These are phyloP conservation scores for Botia kubotai DNA, from an alignment of 2,797 vertebrate genomes.

Conservation along the genomic window DNA sequence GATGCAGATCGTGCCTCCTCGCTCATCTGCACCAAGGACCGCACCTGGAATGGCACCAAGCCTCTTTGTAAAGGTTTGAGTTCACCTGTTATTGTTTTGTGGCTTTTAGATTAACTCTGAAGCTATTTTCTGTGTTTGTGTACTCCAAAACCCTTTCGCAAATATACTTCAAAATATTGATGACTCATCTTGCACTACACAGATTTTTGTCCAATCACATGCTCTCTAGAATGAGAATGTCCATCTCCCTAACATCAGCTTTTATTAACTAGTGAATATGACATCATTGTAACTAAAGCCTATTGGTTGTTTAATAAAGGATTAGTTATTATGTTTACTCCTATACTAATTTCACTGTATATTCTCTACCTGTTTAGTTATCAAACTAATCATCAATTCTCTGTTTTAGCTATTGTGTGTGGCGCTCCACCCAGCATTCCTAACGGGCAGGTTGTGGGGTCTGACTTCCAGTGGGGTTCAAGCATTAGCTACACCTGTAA, in stretches of 20 bases:
- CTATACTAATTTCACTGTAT: too few relatives aligned
- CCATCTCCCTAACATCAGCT: too few relatives aligned
- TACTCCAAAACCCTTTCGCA: background rate
- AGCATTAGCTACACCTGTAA: conserved; percentile 93
- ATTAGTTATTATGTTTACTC: too few relatives aligned
- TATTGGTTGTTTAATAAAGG: too few relatives aligned
- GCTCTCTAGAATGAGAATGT: too few relatives aligned
- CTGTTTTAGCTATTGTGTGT: conserved; percentile 86
- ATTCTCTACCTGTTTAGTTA: background rate
- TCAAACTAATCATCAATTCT: background rate
- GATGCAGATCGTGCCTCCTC: conserved; percentile 88
- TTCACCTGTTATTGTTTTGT: background rate
- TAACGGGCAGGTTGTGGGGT: conserved; percentile 92
- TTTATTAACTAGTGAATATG: too few relatives aligned
- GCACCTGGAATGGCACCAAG: conserved; percentile 94
- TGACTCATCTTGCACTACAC: background rate
- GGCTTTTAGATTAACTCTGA: background rate
- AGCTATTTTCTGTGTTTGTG: background rate
- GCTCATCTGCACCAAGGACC: conserved; percentile 92
- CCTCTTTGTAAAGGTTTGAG: conserved; percentile 90
- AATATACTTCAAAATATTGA: background rate
- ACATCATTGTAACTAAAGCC: too few relatives aligned
- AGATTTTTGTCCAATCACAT: too few relatives aligned
- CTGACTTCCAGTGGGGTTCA: conserved; percentile 93
- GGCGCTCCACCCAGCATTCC: conserved; percentile 86